A percentile compares a stretch with the other conserved stretches of the same genome.
Conservation (phyloP, 2,113 vertebrate species). For the Sapajus apella region DNA sequence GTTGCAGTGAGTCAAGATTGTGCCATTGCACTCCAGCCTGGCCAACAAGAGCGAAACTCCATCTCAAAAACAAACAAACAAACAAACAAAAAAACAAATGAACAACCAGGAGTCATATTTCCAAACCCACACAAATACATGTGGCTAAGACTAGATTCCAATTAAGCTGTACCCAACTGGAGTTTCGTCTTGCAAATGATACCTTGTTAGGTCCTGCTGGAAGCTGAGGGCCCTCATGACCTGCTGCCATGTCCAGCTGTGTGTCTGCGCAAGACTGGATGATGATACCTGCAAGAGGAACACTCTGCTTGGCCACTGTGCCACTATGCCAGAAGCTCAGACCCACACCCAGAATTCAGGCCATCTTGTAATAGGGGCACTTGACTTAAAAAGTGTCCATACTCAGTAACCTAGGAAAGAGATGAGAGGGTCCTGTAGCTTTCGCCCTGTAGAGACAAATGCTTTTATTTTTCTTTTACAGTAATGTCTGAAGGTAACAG, state of each 20-base stretch:
- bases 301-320: not conserved
- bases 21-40: too few relatives aligned
- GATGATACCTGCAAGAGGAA: not conserved
- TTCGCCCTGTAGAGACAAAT: not conserved
- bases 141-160: not conserved
- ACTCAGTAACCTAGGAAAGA: not conserved
- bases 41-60: too few relatives aligned
- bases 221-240: not conserved
- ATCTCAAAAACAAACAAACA: too few relatives aligned
- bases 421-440: not conserved
- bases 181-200: not conserved
- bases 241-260: too few relatives aligned
- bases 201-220: not conserved
- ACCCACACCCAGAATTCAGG: not conserved
- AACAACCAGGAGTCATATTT: not conserved
- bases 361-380: not conserved
- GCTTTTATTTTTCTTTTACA: not conserved
- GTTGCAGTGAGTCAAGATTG: too few relatives aligned
- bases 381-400: not conserved
- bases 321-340: not conserved
- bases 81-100: too few relatives aligned
- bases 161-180: not conserved
- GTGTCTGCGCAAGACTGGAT: not conserved
- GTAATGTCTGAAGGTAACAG: not conserved
- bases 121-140: not conserved